Base-by-base conservation (phyloP, 2,113 vertebrate species). In the Deroptyus accipitrinus region DNA sequence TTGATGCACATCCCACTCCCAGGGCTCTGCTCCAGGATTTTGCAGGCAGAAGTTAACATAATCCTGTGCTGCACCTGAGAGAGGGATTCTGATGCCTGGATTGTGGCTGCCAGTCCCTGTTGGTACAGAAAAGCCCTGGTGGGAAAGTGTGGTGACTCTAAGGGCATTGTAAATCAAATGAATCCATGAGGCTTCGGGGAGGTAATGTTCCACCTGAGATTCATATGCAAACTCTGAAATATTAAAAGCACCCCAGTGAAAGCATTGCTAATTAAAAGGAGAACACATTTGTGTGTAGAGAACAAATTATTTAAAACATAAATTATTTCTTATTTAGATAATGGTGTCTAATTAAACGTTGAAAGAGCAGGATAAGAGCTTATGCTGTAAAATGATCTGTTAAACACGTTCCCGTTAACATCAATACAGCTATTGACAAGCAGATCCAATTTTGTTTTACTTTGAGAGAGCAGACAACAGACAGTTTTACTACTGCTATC, bases 401-500 rank as follows among this genome's bases (percentile, higher is more conserved):
- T 97, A 97, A 95, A 96, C 88, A 96, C 94, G 83, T 97, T 97
- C 95, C 81, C 59, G 8, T 95, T 94, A 95, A 93, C 94, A 95
- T 98, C 98, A 97, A 93, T 95, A 92, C 92, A 62, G 66, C 94
- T 94, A 95, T 96, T 98, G 97, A 98, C 91, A 90, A 97, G 84
- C 95, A 94, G 93, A 97, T 94, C 94, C 96, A 98, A 97, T 98
- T 98, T 95, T 95, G 95, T 67, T 97, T 97, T 96, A 90, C 96
- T 98, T 95, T 90, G 90, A 97, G 96, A 86, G 79, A 95, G 94
- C 87, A 91, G 97, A 98, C 97, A 98, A 98, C 96, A 97, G 96
- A 93, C 96, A 97, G 97, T 98, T 98, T 98, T 96, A 96, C 97
- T 97, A 97, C 97, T 74, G 96, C 98, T 97, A 96, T 97, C 97